Evolutionary conservation across 2,113 vertebrate species (phyloP).

Genomic region (Dascyllus trimaculatus): DNA sequence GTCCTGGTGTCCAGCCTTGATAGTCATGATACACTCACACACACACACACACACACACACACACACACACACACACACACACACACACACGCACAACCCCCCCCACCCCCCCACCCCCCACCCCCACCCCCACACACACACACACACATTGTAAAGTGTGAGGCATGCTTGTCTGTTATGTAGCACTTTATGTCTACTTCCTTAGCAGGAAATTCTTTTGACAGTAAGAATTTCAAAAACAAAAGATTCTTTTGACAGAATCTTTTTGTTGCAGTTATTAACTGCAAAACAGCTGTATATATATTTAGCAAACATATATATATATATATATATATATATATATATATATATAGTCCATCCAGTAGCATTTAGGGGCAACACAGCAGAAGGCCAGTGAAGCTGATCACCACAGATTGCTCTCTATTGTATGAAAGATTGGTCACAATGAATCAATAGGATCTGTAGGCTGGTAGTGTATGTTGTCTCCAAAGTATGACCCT

Average conservation of each 20-base stretch:
- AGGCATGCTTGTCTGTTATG: constrained; percentile 1
- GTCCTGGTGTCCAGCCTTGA: constrained; percentile 86
- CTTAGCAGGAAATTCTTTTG: not conserved
- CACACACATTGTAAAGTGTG: constrained; percentile 3
- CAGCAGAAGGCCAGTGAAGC: constrained; percentile 53
- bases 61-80: no score
- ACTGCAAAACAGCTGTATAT: no score
- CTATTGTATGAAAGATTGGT: constrained; percentile 62
- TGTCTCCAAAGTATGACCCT: constrained; percentile 63
- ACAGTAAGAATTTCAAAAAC: no score
- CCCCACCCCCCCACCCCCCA: constrained; percentile 11
- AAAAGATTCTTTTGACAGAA: no score
- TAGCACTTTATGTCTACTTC: not conserved
- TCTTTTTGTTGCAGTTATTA: no score
- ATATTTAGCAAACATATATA: no score
- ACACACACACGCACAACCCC: constrained; percentile 11
- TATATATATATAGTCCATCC: no score
- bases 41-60: no score
- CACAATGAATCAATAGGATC: constrained; percentile 49
- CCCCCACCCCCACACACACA: constrained; percentile 19
- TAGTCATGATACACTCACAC: constrained; percentile 83
- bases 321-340: no score
- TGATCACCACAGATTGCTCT: constrained; percentile 45
- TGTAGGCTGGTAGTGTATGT: constrained; percentile 52
- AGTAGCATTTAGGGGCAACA: constrained; percentile 2